A percentile compares a stretch with the other conserved stretches of the same genome.
phyloP scores from a whole-genome alignment of 2,888 invertebrate genomes.

The Cyclophora albipunctata region DNA sequence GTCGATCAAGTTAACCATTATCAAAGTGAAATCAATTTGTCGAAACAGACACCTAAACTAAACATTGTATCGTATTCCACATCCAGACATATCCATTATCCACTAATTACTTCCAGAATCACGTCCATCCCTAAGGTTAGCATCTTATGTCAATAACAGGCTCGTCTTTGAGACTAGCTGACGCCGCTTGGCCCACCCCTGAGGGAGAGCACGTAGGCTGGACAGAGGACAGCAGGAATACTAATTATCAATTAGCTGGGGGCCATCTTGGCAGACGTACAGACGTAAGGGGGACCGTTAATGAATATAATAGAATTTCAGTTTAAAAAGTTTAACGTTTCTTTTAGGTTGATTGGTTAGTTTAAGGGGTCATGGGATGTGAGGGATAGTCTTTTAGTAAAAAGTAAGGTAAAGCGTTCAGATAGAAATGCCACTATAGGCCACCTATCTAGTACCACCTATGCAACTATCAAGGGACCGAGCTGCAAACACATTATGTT shows the following conservation, averaged over 20 bases:
- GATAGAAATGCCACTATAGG: too few species aligned
- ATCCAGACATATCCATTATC: neutral
- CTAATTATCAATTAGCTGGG: conserved; percentile 63
- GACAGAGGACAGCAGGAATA: conserved; percentile 51
- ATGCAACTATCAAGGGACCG: too few species aligned
- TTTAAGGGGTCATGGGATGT: neutral
- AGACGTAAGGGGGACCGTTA: conserved; percentile 17
- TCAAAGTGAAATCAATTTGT: too few species aligned
- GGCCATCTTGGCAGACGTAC: conserved; percentile 28
- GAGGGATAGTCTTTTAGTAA: neutral
- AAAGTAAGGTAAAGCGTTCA: neutral
- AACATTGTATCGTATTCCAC: too few species aligned
- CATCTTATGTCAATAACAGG: conserved; percentile 51
- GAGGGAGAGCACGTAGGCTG: conserved; percentile 53
- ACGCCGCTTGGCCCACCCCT: conserved; percentile 31
- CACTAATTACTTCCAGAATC: conserved; percentile 27
- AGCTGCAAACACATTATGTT: too few species aligned
- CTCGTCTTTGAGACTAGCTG: conserved; percentile 45
- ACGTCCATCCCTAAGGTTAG: conserved; percentile 44
- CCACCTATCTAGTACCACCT: too few species aligned
- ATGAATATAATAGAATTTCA: conserved; percentile 16
- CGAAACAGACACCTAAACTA: too few species aligned
- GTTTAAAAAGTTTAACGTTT: conserved; percentile 13
- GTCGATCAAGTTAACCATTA: too few species aligned
- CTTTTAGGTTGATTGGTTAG: neutral